Conservation (phyloP, 2,113 vertebrate species). For the Synchiropus splendidus region DNA sequence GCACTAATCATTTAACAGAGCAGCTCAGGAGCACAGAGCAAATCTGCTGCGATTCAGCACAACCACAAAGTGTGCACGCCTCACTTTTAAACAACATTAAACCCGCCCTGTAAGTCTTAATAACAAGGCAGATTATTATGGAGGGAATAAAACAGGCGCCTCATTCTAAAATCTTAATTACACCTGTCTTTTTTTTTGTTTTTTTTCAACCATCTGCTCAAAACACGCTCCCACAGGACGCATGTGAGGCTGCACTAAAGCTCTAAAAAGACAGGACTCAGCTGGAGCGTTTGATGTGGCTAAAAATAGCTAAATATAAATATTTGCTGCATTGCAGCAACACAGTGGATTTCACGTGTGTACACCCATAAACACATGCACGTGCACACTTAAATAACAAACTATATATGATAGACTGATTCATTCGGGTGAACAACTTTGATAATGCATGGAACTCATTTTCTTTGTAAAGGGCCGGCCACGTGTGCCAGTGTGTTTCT, state of each 20-base stretch:
- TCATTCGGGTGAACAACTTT: no score
- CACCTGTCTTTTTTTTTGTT: conserved; percentile 12
- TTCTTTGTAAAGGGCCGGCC: no score
- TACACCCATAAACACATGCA: conserved; percentile 18
- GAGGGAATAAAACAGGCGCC: conserved; percentile 30
- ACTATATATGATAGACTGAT: no score
- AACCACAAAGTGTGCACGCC: conserved; percentile 23
- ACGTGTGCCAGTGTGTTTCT: no score
- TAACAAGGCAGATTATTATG: conserved; percentile 39
- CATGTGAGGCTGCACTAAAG: conserved; percentile 2
- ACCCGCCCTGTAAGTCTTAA: conserved; percentile 32
- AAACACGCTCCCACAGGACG: conserved; percentile 12
- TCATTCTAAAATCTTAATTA: conserved; percentile 36
- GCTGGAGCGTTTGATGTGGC: conserved; percentile 9
- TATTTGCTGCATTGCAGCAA: conserved; percentile 10
- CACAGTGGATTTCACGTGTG: conserved; percentile 1
- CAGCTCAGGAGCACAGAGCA: no score
- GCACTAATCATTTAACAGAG: no score
- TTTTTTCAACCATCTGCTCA: conserved; percentile 23
- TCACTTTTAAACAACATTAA: conserved; percentile 38
- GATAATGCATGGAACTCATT: no score
- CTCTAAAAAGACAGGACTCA: conserved; percentile 7
- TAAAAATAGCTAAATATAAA: conserved; percentile 33
- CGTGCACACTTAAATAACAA: no score
- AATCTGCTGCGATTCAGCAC: no score